Conservation (phyloP, 1,140 invertebrate species). For the Hormaphis cornu region DNA sequence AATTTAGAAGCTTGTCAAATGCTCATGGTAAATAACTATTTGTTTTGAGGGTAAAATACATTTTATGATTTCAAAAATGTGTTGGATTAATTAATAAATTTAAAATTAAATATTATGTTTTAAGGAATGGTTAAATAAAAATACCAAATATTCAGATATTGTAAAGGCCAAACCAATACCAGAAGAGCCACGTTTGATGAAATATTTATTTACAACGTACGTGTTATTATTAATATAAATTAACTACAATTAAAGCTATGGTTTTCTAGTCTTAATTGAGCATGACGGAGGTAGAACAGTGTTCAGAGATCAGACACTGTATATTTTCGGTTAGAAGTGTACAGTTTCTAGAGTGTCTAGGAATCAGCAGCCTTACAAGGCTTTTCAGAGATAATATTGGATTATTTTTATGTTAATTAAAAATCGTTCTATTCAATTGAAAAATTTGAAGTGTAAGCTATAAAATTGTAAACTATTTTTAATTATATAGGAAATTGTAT, state of each 20-base stretch:
- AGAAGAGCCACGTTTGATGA: background rate
- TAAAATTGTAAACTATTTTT: background rate
- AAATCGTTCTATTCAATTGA: no score
- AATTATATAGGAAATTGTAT: slow-evolving; percentile 49
- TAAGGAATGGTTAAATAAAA: slow-evolving; percentile 30
- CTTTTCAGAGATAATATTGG: no score
- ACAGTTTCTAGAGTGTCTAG: no score
- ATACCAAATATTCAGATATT: slow-evolving; percentile 29
- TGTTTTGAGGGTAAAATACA: slow-evolving; percentile 11
- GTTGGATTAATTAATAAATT: background rate
- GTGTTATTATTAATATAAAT: background rate
- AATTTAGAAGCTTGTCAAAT: slow-evolving; percentile 62
- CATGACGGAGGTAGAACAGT: no score
- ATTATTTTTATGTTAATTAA: no score
- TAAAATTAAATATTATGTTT: background rate
- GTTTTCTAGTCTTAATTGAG: no score
- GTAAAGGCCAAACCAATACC: slow-evolving; percentile 1
- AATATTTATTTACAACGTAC: slow-evolving; percentile 7
- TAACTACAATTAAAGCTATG: no score
- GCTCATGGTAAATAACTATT: slow-evolving; percentile 44
- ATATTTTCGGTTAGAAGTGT: no score
- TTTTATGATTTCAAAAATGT: background rate
- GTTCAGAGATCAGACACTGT: no score
- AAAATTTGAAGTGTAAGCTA: no score
- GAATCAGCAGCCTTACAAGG: no score